Evolutionary conservation across 2,888 invertebrate species (phyloP), one percentile per base, ranked within the genome.

Genomic region (Tricholauxania praeusta): DNA sequence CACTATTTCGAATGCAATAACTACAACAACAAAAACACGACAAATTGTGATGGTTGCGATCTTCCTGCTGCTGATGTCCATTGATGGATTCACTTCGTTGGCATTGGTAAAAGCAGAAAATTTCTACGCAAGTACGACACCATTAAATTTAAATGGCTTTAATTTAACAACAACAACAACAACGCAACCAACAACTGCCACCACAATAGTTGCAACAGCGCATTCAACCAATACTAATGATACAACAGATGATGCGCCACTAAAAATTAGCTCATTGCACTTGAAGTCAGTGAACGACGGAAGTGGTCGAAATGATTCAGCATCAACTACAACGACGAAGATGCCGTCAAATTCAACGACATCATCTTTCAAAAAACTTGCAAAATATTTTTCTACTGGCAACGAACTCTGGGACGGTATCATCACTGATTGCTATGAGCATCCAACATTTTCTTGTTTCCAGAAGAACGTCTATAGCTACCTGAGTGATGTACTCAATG

Each of bases 391-490:
- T 55, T 78, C 83, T 49, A 91, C 89, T 78, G 91, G 91, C 65
- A 93, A 93, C 77, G 88, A 90, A 75, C 87, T 95, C 67, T 94
- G 94, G 94, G 91, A 91, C 78, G 91, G 91, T 73, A 89, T 95
- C 76, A 89, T 94, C 70, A 91, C 90, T 76, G 92, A 94, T 82
- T 95, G 95, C 83, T 90, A 90, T 62, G 88, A 88, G 14, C 89
- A 89, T 68, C 91, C 93, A 19, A 89, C 93, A 74, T 89, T 93
- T 81, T 90, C 91, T 77, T 95, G 95, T 84, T 91, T 95, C 72
- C 93, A 94, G 81, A 93, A 92, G 80, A 94, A 93, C 81, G 91
- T 94, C 49, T 93, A 92, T 81, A 88, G 89, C n/a, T 95, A 93
- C 81, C 86, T 95, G 75, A 91, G 93, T 78, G 89, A 90, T 48